Percentiles rank a stretch among this genome's conserved stretches.
These are phyloP conservation scores for Urocitellus parryii DNA, from an alignment of 2,113 vertebrate genomes.

Conservation along the genomic window DNA sequence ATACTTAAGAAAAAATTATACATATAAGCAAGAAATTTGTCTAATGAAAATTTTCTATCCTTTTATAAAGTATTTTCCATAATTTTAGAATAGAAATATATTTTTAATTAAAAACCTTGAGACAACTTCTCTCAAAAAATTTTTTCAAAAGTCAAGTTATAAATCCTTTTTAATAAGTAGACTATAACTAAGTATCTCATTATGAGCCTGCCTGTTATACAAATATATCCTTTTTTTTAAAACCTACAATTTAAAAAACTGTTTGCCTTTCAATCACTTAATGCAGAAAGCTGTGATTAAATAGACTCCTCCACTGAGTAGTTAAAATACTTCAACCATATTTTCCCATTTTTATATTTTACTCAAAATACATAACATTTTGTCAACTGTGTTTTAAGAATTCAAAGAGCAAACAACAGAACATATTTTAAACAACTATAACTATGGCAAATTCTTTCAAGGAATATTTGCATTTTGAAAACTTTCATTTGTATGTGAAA, in stretches of 20 bases:
- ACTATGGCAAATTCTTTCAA: slow-evolving; percentile 8
- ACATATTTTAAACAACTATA: slow-evolving; percentile 25
- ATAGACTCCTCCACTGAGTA: background rate
- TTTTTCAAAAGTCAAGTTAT: background rate
- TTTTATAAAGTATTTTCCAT: slow-evolving; percentile 13
- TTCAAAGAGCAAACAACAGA: slow-evolving; percentile 34
- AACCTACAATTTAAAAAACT: background rate
- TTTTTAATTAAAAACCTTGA: slow-evolving; percentile 25
- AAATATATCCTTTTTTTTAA: background rate
- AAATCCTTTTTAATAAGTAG: background rate
- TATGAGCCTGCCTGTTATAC: background rate
- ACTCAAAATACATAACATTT: slow-evolving; percentile 35
- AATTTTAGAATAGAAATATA: slow-evolving; percentile 42
- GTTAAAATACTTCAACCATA: background rate
- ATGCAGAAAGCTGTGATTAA: background rate
- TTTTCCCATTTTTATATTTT: slow-evolving; percentile 28
- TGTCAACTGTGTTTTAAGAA: background rate
- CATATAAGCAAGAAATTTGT: background rate
- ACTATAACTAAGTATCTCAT: background rate
- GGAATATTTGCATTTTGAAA: slow-evolving; percentile 47
- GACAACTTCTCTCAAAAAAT: background rate
- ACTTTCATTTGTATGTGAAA: slow-evolving; percentile 58
- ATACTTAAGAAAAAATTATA: slow-evolving; percentile 35
- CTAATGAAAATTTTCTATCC: background rate
- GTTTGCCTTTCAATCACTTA: background rate